Evolutionary conservation across 2,113 vertebrate species (phyloP).

Genomic region (Corythaeola cristata): DNA sequence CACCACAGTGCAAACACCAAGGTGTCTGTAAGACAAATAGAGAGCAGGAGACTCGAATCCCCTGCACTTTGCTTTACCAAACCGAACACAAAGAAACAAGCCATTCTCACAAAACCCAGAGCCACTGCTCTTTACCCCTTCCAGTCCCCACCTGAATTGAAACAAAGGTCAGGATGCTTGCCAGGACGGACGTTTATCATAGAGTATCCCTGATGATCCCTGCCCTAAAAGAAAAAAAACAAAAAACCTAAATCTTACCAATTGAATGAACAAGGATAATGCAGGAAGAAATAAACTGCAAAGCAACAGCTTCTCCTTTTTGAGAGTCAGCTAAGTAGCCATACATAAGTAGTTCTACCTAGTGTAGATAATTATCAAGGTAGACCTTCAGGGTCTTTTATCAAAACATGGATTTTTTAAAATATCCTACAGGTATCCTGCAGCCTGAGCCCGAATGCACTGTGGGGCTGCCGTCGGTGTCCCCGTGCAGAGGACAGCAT

Average conservation of each 20-base stretch:
- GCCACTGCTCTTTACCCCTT: background rate
- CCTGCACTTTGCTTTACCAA: background rate
- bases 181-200: background rate
- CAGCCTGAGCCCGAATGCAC: background rate
- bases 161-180: background rate
- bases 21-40: background rate
- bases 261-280: rapidly evolving
- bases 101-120: background rate
- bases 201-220: too few relatives aligned
- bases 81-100: background rate
- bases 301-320: background rate
- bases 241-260: background rate
- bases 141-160: background rate
- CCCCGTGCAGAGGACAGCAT: rapidly evolving
- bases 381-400: background rate
- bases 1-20: background rate
- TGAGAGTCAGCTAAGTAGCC: background rate
- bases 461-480: rapidly evolving
- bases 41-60: background rate
- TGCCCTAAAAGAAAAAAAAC: background rate
- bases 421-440: background rate
- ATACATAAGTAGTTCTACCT: rapidly evolving
- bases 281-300: background rate
- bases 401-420: background rate
- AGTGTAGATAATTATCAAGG: background rate